Percentiles rank a stretch among this genome's conserved stretches.
Evolutionary conservation across 2,888 invertebrate species (phyloP).

Genomic region (Catocala fraxini): DNA sequence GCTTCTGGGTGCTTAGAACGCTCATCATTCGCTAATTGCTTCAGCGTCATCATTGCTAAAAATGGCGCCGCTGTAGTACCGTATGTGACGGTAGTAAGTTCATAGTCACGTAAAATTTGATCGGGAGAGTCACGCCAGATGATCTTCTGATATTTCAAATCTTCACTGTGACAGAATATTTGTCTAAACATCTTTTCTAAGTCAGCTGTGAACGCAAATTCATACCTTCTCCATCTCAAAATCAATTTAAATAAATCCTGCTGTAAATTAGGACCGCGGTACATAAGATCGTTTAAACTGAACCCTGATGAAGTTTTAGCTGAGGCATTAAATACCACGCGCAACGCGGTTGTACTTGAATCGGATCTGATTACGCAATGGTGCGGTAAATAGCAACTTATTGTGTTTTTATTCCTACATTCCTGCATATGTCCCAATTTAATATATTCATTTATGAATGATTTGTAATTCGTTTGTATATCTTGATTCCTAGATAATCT

Average conservation of each 20-base stretch:
- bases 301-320: not conserved
- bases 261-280: constrained; percentile 31
- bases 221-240: constrained; percentile 27
- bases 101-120: constrained; percentile 1
- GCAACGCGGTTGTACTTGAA: constrained; percentile 8
- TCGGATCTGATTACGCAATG: constrained; percentile 5
- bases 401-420: not conserved
- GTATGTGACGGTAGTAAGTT: constrained; percentile 11
- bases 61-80: not conserved
- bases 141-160: constrained; percentile 14
- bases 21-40: not conserved
- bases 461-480: constrained; percentile 2
- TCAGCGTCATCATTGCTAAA: not conserved
- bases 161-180: constrained; percentile 17
- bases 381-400: constrained; percentile 7
- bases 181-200: constrained; percentile 33
- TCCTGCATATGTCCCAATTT: constrained; percentile 7
- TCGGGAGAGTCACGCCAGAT: constrained; percentile 3
- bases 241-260: constrained; percentile 27
- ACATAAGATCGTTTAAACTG: constrained; percentile 20
- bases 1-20: not conserved
- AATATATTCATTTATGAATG: constrained; percentile 11
- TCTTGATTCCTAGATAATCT: not conserved
- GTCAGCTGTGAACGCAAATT: constrained; percentile 24
- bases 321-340: constrained; percentile 13